A percentile compares a stretch with the other conserved stretches of the same genome.
These are phyloP conservation scores for Teleogryllus oceanicus DNA, from an alignment of 2,888 invertebrate genomes.

Conservation along the genomic window DNA sequence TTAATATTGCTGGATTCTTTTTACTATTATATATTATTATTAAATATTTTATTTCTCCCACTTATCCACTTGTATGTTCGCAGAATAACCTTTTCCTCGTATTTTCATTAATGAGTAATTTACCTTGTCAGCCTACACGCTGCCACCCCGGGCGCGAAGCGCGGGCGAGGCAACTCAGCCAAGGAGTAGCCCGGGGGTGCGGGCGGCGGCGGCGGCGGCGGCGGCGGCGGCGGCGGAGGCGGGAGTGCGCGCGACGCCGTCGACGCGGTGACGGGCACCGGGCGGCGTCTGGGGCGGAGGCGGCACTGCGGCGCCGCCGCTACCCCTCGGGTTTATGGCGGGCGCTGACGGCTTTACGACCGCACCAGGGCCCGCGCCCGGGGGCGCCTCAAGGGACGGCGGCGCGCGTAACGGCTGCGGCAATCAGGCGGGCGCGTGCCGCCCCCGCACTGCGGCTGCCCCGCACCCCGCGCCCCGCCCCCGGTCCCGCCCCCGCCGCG, in stretches of 20 bases:
- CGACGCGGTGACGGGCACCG: background rate
- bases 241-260: background rate
- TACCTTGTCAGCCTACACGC: too few species aligned
- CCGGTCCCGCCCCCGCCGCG: too few species aligned
- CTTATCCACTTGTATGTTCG: too few species aligned
- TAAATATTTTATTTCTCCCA: too few species aligned
- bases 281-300: background rate
- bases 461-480: background rate
- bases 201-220: background rate
- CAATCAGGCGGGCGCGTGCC: conserved; percentile 8
- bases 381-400: background rate
- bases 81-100: too few species aligned
- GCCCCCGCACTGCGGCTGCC: background rate
- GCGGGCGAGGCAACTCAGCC: too few species aligned
- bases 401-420: conserved; percentile 3
- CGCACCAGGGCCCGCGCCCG: background rate
- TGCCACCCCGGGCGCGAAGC: too few species aligned
- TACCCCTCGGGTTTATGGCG: background rate
- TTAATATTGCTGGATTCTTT: too few species aligned
- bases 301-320: background rate
- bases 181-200: background rate
- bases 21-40: too few species aligned
- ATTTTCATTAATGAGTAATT: too few species aligned
- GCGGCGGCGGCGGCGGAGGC: background rate
- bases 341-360: background rate